Evolutionary conservation across 2,113 vertebrate species (phyloP).

Genomic region (Brachyistius frenatus): DNA sequence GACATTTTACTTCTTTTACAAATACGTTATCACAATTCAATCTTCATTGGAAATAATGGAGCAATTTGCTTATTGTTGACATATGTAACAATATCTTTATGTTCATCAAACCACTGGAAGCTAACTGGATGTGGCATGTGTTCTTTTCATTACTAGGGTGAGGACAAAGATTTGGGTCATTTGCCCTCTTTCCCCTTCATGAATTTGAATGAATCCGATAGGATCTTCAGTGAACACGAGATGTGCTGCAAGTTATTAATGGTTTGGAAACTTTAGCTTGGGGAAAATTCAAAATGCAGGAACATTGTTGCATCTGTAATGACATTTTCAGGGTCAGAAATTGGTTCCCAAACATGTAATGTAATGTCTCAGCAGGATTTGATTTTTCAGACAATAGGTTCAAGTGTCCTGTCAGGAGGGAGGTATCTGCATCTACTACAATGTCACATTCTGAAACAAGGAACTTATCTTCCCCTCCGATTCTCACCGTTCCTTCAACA

Average conservation of each 20-base stretch:
- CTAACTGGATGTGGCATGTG: constrained; percentile 69
- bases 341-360: background rate
- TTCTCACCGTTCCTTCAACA: constrained; percentile 93
- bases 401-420: constrained; percentile 4
- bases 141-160: constrained; percentile 76
- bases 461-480: constrained; percentile 10
- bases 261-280: constrained; percentile 37
- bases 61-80: constrained; percentile 80
- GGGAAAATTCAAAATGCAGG: constrained; percentile 45
- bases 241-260: constrained; percentile 69
- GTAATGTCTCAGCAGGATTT: constrained; percentile 8
- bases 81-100: constrained; percentile 68
- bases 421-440: background rate
- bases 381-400: constrained; percentile 14
- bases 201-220: constrained; percentile 81
- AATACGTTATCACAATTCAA: constrained; percentile 71
- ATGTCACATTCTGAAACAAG: constrained; percentile 16
- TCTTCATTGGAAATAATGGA: constrained; percentile 77
- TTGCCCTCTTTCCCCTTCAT: constrained; percentile 70
- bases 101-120: constrained; percentile 78
- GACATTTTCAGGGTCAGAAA: constrained; percentile 41
- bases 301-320: constrained; percentile 48
- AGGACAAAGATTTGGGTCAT: constrained; percentile 76
- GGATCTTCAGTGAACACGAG: constrained; percentile 68
- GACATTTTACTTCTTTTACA: constrained; percentile 61